Base-by-base conservation (phyloP, 2,113 vertebrate genomes). In the Dinomys branickii region DNA sequence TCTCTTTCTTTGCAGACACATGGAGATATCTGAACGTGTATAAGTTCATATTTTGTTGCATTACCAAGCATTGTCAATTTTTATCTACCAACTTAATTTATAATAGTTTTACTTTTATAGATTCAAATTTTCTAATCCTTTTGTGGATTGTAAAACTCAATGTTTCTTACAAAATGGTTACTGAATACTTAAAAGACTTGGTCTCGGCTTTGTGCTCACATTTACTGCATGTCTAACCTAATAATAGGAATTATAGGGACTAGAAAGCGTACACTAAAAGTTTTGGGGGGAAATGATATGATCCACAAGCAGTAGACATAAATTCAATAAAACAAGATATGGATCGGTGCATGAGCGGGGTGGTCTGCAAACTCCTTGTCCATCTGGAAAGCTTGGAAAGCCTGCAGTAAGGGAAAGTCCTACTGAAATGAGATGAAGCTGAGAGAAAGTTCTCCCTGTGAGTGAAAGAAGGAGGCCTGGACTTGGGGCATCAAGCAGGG, bases 281-380 rank as follows among this genome's bases (percentile, higher is more conserved):
- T 92, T 94, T 20, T 81, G 71, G 38, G 38, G 54, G 67, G 52
- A 95, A 94, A 20, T 6, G 63, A 81, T 81, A 30, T 44, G 85
- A 82, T 85, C 41, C 59, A 65, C 22, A 63, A 94, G 44, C 26
- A 95, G 50, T 35, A 95, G 78, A 56, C 30, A 94, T 78, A 91
- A 90, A 96, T 94, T 96, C 77, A 82, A 35, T 95, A 94, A 92
- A 90, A 87, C 4, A 85, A 96, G 61, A 93, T 87, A 85, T 56
- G 9, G 9, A 75, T 88, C 63, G 88, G 13, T 26, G 85, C 28
- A 9, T 88, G 44, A 59, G 63, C 82, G 59, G 58, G 38, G 75
- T 95, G 92, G 85, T 95, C 92, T 84, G 26, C 0, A 4, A n/a
- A 13, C 91, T 83, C 90, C 7, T 5, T 82, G 28, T 88, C 83